Percentiles rank a stretch among this genome's conserved stretches.
These are phyloP conservation scores for Takifugu rubripes DNA, from an alignment of 2,797 vertebrate species.

Conservation along the genomic window DNA sequence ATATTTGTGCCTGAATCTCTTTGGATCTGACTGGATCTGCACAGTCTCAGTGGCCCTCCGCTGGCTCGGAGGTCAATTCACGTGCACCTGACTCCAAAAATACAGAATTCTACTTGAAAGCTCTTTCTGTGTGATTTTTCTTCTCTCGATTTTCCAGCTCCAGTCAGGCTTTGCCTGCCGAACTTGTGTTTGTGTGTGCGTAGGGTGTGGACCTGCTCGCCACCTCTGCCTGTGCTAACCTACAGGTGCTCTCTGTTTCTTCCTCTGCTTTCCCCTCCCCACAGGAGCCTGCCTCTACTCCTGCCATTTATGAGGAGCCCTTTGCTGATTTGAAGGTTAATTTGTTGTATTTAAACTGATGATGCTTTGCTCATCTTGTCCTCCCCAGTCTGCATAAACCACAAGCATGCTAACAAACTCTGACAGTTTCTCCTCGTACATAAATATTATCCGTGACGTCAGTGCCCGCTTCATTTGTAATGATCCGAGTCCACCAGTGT, in stretches of 20 bases:
- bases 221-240: slow-evolving; percentile 53
- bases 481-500: neutral
- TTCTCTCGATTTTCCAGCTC: slow-evolving; percentile 17
- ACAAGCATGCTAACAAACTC: slow-evolving; percentile 13
- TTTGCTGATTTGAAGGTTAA: slow-evolving; percentile 79
- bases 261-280: slow-evolving; percentile 60
- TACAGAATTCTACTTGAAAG: slow-evolving; percentile 23
- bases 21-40: slow-evolving; percentile 28
- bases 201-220: slow-evolving; percentile 2
- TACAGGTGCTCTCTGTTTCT: slow-evolving; percentile 48
- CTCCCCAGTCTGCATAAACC: slow-evolving; percentile 10
- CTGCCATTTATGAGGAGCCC: slow-evolving; percentile 76
- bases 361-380: slow-evolving; percentile 9
- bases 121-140: slow-evolving; percentile 13
- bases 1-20: slow-evolving; percentile 42
- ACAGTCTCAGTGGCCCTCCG: slow-evolving; percentile 18
- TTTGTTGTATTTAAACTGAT: slow-evolving; percentile 44
- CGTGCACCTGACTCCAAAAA: slow-evolving; percentile 28
- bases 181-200: slow-evolving; percentile 19
- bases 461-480: slow-evolving; percentile 17
- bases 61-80: slow-evolving; percentile 1
- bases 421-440: slow-evolving; percentile 3
- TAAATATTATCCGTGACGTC: slow-evolving; percentile 6
- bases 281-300: slow-evolving; percentile 78
- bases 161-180: slow-evolving; percentile 31